phyloP scores from a whole-genome alignment of 2,888 invertebrate species.

The Hirtodrosophila alboralis region DNA sequence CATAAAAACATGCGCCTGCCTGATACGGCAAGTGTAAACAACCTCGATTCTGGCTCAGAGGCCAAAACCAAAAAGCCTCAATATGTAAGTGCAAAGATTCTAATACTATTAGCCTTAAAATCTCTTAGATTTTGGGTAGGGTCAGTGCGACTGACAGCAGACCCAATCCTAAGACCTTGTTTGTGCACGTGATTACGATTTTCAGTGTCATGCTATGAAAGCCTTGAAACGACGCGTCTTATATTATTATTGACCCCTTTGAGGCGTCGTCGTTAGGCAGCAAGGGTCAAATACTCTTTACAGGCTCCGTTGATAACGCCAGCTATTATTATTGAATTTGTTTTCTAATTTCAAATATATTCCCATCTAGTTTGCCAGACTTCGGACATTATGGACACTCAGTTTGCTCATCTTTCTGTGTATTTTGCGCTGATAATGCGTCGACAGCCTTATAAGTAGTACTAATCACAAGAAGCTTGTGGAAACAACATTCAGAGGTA shows the following conservation, averaged over 20 bases:
- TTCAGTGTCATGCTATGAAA: constrained; percentile 59
- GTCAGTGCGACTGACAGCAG: constrained; percentile 29
- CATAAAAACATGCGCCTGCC: constrained; percentile 39
- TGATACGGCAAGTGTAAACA: constrained; percentile 61
- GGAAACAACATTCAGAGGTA: constrained; percentile 28
- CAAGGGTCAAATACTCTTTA: constrained; percentile 66
- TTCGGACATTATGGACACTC: constrained; percentile 6
- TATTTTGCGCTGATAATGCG: constrained; percentile 62
- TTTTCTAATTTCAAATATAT: constrained; percentile 53
- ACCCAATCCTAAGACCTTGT: neutral
- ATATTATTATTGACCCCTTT: constrained; percentile 57
- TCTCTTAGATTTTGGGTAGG: constrained; percentile 49
- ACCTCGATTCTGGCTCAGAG: constrained; percentile 53
- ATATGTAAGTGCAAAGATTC: neutral
- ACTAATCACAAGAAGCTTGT: constrained; percentile 48
- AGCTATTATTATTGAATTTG: constrained; percentile 58
- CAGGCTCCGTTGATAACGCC: constrained; percentile 51
- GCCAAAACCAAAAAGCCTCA: constrained; percentile 24
- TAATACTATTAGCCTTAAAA: constrained; percentile 1
- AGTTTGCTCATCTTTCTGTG: constrained; percentile 44
- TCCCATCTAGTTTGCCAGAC: constrained; percentile 15
- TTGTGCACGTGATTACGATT: constrained; percentile 54
- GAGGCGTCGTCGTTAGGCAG: constrained; percentile 27
- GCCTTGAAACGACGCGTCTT: constrained; percentile 40
- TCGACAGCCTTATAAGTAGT: constrained; percentile 8